These are phyloP conservation scores for Oophaga sylvatica DNA, from an alignment of 2,797 vertebrate species.

Conservation along the genomic window DNA sequence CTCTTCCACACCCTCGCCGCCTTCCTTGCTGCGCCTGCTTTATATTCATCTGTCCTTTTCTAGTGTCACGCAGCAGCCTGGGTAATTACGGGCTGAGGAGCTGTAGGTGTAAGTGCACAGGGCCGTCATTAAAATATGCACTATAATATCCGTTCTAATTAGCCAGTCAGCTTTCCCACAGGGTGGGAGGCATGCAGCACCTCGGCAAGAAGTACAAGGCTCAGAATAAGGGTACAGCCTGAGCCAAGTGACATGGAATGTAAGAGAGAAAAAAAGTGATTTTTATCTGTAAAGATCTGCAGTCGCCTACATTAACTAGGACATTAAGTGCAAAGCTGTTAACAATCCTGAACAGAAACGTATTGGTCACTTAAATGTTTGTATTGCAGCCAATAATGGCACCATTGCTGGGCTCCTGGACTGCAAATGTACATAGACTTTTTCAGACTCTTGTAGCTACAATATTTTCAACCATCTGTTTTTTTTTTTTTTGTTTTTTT, in stretches of 20 bases:
- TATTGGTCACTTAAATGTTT: no score
- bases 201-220: background rate
- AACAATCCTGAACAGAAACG: background rate
- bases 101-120: slow-evolving; percentile 32
- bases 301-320: background rate
- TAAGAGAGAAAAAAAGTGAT: background rate
- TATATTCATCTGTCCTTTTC: slow-evolving; percentile 41
- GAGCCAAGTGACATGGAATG: background rate
- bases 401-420: no score
- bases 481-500: no score
- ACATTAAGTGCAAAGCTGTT: background rate
- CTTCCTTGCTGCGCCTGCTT: slow-evolving; percentile 37
- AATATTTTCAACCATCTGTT: no score
- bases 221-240: slow-evolving; percentile 38
- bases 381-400: no score
- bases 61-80: slow-evolving; percentile 42
- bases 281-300: background rate
- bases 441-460: no score
- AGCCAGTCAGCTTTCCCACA: slow-evolving; percentile 23
- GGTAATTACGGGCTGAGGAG: slow-evolving; percentile 46
- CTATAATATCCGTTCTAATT: slow-evolving; percentile 55
- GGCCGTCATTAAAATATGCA: slow-evolving; percentile 13
- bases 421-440: no score
- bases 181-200: slow-evolving; percentile 30
- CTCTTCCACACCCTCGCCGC: background rate